Evolutionary conservation across 2,888 invertebrate species (phyloP).

Genomic region (Bombyx huttoni): DNA sequence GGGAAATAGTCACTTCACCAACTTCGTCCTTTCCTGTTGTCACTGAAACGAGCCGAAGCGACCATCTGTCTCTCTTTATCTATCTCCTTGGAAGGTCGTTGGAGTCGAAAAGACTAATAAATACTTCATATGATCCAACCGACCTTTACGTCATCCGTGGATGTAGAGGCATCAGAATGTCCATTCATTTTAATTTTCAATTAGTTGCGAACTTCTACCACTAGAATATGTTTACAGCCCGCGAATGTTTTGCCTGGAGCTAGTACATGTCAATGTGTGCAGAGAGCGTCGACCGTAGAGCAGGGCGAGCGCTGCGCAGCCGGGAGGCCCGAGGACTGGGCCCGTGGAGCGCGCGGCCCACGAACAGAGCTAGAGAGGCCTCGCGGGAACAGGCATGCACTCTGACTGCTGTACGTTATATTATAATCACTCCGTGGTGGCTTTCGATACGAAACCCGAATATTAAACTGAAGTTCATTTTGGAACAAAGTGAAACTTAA

Average conservation of each 20-base stretch:
- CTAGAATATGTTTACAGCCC: neutral
- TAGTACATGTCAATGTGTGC: conserved; percentile 4
- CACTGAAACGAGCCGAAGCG: too few species aligned
- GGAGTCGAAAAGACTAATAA: neutral
- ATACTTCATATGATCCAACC: conserved; percentile 1
- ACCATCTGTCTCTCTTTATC: too few species aligned
- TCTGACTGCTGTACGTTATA: neutral
- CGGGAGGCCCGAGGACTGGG: too few species aligned
- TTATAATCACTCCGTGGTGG: neutral
- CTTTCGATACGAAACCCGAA: too few species aligned
- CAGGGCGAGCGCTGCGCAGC: too few species aligned
- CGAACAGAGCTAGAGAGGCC: neutral
- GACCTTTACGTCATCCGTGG: conserved; percentile 61
- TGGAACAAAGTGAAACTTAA: too few species aligned
- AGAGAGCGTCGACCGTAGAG: conserved; percentile 8
- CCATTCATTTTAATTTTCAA: conserved; percentile 24
- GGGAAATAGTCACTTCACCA: too few species aligned
- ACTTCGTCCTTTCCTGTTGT: too few species aligned
- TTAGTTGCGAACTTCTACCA: neutral
- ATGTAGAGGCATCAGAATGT: conserved; percentile 57
- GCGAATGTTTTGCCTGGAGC: conserved; percentile 4
- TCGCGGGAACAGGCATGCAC: conserved; percentile 2
- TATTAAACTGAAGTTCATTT: too few species aligned
- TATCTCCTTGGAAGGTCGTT: neutral
- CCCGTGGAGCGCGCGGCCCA: conserved; percentile 3